Evolutionary conservation across 1,140 invertebrate genomes (phyloP).

Genomic region (Sycobia sp.): DNA sequence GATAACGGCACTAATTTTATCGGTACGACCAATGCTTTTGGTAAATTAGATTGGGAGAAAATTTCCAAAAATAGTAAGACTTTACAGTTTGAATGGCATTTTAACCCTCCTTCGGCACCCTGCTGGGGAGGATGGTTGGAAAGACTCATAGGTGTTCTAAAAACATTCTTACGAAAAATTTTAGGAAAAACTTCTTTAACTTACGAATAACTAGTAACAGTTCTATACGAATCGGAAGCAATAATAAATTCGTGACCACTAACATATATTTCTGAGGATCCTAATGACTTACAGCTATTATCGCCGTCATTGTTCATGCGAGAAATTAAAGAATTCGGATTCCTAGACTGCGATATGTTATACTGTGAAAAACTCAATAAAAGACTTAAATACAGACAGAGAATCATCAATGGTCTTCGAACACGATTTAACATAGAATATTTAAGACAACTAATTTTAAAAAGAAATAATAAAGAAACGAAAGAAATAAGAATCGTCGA

Average conservation of each 20-base stretch:
- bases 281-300: no score
- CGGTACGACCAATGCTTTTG: conserved; percentile 37
- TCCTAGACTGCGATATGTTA: no score
- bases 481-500: no score
- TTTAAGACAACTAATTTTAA: no score
- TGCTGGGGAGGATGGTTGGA: not conserved
- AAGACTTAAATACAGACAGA: no score
- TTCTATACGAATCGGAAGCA: conserved; percentile 42
- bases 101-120: not conserved
- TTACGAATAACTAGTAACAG: conserved; percentile 1
- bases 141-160: not conserved
- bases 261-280: conserved; percentile 42
- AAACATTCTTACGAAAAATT: conserved; percentile 16
- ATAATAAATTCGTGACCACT: no score
- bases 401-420: no score
- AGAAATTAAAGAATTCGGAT: no score
- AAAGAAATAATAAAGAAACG: no score
- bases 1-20: conserved; percentile 54
- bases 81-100: not conserved
- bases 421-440: no score
- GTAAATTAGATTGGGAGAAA: not conserved
- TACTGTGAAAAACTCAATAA: no score
- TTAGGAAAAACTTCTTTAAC: conserved; percentile 37
- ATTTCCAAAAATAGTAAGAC: not conserved
- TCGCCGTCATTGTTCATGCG: no score